Evolutionary conservation across 2,888 invertebrate species (phyloP), one percentile per base, ranked within the genome.

Genomic region (Drosophila kanekoi): DNA sequence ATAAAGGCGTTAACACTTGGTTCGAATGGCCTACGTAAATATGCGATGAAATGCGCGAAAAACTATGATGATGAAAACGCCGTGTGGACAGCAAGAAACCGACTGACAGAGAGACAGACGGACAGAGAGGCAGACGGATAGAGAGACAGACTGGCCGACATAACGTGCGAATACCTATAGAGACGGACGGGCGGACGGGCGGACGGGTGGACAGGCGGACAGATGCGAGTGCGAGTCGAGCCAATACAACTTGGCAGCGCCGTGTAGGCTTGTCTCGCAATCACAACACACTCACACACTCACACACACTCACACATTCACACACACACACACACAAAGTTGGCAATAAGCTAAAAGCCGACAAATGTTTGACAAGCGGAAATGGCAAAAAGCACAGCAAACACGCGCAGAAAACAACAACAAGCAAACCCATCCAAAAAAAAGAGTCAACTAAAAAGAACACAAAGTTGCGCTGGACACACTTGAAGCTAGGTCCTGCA

Each of bases 351-450:
- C 82, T 88, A 83, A 83, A 86, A 83, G 82, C 86, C 83, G 74
- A 83, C 83, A 82, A 88, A 83, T 85, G 88, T 83, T 82, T 83
- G 82, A 83, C 82, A 83, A 87, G 86, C 82, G 82, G 82, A 83
- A 83, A 85, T 87, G 77, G 79, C 72, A 79, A 78, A 78, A 69
- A 62, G 59, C 72, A 61, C 66, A 16, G 51, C 72, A 79, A 72
- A 72, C 69, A 78, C 57, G 57, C 66, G 66, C 72, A 63, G 9
- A 41, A 40, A 49, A 18, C 20, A 59, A 43, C 44, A 57, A 16
- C 35, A 52, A 23, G 23, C 57, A 23, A 72, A 48, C 14, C 33
- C 23, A 69, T 41, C 41, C 20, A 5, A 38, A 63, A 23, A 37
- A 13, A 40, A 3, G 16, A 40, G 0, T 23, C 2, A 49, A 37